Base-by-base conservation (phyloP, 1,140 invertebrate species). In the Drosophila azteca region DNA sequence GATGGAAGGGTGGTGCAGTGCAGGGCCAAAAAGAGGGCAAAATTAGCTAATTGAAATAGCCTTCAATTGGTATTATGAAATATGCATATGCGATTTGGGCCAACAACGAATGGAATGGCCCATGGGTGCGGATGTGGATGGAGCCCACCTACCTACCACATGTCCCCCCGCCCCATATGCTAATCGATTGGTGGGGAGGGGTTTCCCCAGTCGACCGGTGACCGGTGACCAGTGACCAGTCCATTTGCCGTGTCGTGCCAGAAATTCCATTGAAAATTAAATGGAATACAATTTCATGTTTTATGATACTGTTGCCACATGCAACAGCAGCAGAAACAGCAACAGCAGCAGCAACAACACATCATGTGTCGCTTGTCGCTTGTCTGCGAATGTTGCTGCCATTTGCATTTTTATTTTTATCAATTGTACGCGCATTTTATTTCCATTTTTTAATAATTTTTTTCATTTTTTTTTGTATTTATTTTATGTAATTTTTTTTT, bases 1-100 rank as follows among this genome's bases (percentile, higher is more conserved):
- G 3, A 35, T 3, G 35, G 9, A 8, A 39, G 35, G 35, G 35
- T 0, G 5, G 11, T 20, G 35, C 29, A 8, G 29, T 8, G 35
- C 35, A 39, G 35, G 35, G 11, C 11, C 35, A 39, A 39, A 39
- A 39, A 13, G 35, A 11, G 35, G 35, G 13, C 35, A 39, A 60
- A 63, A 79, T 83, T 61, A 63, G 75, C 75, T 67, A 76, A 76
- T 79, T 83, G 77, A 76, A 83, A 83, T 64, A 76, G 68, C 58
- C 53, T 52, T 50, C 49, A 53, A 31, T 63, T 62, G 69, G 60
- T 57, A 64, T 76, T 60, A 75, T 63, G 65, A 71, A 83, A 82
- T 65, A 68, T 59, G 53, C 44, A 58, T 69, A 29, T 26, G 24
- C 57, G 63, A 81, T 55, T 81, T 58, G 43, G 48, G 20, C 44